Conservation (phyloP, 1,140 invertebrate species). For the Telenomus remus region DNA sequence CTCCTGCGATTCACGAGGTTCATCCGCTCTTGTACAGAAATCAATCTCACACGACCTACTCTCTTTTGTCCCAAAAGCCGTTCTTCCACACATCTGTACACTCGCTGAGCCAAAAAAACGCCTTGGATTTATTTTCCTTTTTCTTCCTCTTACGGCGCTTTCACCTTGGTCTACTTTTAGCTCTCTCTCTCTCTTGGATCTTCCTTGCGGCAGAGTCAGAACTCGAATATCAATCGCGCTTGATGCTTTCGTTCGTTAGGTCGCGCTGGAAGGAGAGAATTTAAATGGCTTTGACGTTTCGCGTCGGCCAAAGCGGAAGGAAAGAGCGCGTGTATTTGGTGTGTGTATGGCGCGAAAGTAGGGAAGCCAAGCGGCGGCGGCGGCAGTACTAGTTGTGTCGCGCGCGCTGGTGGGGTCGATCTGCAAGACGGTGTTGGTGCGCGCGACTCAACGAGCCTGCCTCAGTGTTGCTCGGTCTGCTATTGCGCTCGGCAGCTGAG, state of each 20-base stretch:
- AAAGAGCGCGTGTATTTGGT: slow-evolving; percentile 55
- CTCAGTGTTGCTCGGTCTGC: slow-evolving; percentile 72
- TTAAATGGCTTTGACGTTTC: slow-evolving; percentile 37
- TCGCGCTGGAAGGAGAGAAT: slow-evolving; percentile 11
- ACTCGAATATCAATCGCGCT: slow-evolving; percentile 7
- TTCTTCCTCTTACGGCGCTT: slow-evolving; percentile 5
- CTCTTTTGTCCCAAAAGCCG: slow-evolving; percentile 3
- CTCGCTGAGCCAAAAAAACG: slow-evolving; percentile 23
- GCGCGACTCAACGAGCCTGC: slow-evolving; percentile 60
- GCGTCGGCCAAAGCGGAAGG: slow-evolving; percentile 54
- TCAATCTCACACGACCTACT: slow-evolving; percentile 17
- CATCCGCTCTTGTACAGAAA: slow-evolving; percentile 15
- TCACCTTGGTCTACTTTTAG: slow-evolving; percentile 33
- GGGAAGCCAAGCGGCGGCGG: slow-evolving; percentile 27
- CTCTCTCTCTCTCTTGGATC: slow-evolving; percentile 2
- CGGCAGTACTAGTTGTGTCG: slow-evolving; percentile 29
- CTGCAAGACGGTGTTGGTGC: slow-evolving; percentile 65
- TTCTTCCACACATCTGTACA: slow-evolving; percentile 12
- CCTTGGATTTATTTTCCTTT: slow-evolving; percentile 3
- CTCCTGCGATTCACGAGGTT: slow-evolving; percentile 3
- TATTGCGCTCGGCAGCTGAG: slow-evolving; percentile 59
- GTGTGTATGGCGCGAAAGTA: slow-evolving; percentile 42
- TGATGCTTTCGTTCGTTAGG: slow-evolving; percentile 1
- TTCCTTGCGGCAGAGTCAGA: not conserved
- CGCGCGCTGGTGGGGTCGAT: slow-evolving; percentile 29